phyloP scores from a whole-genome alignment of 2,888 invertebrate species.

The Cosmia trapezina region DNA sequence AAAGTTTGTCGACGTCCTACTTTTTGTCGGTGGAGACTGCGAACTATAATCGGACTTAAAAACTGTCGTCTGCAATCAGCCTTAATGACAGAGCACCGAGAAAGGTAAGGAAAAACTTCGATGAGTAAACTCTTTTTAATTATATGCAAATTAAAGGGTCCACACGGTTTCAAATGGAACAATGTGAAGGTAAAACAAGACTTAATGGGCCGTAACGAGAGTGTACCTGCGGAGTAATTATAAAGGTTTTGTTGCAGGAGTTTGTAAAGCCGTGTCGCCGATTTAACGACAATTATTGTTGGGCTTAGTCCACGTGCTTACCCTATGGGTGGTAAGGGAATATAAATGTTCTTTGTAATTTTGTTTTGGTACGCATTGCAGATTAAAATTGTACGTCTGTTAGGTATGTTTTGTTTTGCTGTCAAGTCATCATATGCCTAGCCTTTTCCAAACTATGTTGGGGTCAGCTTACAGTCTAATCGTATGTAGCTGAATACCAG shows the following conservation, averaged over 20 bases:
- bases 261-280: slow-evolving; percentile 38
- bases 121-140: slow-evolving; percentile 69
- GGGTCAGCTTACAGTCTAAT: no score
- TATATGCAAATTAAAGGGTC: slow-evolving; percentile 76
- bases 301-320: neutral
- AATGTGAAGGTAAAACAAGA: slow-evolving; percentile 36
- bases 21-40: slow-evolving; percentile 4
- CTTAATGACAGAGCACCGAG: slow-evolving; percentile 44
- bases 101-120: slow-evolving; percentile 56
- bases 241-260: slow-evolving; percentile 50
- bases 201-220: slow-evolving; percentile 44
- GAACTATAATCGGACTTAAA: slow-evolving; percentile 17
- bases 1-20: slow-evolving; percentile 1
- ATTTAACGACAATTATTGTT: slow-evolving; percentile 42
- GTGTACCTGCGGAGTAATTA: slow-evolving; percentile 53
- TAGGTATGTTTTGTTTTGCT: neutral
- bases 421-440: neutral
- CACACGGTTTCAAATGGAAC: slow-evolving; percentile 28
- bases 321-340: slow-evolving; percentile 6
- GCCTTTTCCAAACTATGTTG: no score
- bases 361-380: neutral
- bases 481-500: no score
- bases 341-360: slow-evolving; percentile 35
- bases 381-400: slow-evolving; percentile 15
- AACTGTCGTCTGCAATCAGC: slow-evolving; percentile 19